Base-by-base conservation (phyloP, 2,888 invertebrate species). In the Lepetodrilus schrolli region DNA sequence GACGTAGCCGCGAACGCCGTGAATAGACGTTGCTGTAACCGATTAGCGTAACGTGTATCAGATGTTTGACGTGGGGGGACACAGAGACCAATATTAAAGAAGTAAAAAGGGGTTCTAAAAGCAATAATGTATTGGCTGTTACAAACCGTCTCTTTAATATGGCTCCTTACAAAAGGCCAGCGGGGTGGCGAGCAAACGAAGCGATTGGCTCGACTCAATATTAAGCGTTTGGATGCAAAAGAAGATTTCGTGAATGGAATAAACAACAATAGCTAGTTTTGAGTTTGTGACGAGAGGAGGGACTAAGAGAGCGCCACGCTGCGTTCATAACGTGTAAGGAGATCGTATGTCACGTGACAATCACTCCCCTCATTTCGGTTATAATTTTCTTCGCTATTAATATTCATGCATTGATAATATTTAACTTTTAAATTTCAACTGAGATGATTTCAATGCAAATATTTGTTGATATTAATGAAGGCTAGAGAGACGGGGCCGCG, bases 131-230 rank as follows among this genome's bases (percentile, higher is more conserved):
- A 58, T 10, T 58, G 58, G 13, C 58, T 17, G 58, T 30, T 30
- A 17, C 58, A 58, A 8, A n/a, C 58, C 58, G n/a, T n/a, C 58
- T 58, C 26, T 58, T 58, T 58, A 58, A 58, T 30, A 58, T 30
- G 34, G 30, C 30, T 34, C n/a, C 34, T 13, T 21, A 58, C 58
- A 58, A 58, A 26, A 30, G 58, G 30, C 30, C 58, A 58, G 58
- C 58, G 34, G 58, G 58, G 58, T n/a, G n/a, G 13, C 58, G 26
- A 13, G 8, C 26, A 26, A 30, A 21, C 17, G 10, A 8, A 30
- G n/a, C 58, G 58, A 58, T 58, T 58, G 58, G 58, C 30, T 58
- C 58, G 58, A 58, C 58, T 58, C 58, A 58, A 58, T 58, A 30
- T 58, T 58, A 58, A 58, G 58, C 34, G 58, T 58, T 58, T 58